These are phyloP conservation scores for Lumbricus terrestris DNA, from an alignment of 2,888 invertebrate genomes.

Conservation along the genomic window DNA sequence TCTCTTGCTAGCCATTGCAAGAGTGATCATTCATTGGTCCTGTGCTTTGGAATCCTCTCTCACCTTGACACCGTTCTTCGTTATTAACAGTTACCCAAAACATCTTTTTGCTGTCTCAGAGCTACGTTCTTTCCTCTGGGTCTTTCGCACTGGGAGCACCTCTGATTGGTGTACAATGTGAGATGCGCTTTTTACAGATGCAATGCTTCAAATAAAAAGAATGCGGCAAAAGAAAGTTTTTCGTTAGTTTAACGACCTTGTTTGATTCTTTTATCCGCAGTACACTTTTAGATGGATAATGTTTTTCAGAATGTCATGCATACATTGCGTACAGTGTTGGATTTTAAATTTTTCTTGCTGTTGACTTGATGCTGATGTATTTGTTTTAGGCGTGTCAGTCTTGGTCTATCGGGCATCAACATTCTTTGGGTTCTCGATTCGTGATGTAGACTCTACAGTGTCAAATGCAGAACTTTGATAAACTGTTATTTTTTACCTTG, in stretches of 20 bases:
- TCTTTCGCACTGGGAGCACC: too few relatives aligned
- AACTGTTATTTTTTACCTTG: background rate
- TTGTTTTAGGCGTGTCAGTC: conserved; percentile 66
- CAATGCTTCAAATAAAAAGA: background rate
- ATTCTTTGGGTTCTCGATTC: conserved; percentile 62
- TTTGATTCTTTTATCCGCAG: background rate
- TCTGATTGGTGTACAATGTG: too few relatives aligned
- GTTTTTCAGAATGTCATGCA: background rate
- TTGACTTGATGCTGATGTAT: conserved; percentile 11
- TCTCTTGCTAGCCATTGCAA: background rate
- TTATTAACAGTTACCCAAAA: too few relatives aligned
- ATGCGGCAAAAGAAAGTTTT: background rate
- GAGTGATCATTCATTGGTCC: too few relatives aligned
- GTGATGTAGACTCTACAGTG: background rate
- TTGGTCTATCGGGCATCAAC: conserved; percentile 79
- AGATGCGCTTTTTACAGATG: too few relatives aligned
- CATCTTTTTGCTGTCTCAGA: too few relatives aligned
- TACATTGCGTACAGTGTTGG: background rate
- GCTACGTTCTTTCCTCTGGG: too few relatives aligned
- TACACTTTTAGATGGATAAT: background rate
- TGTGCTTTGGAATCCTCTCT: too few relatives aligned
- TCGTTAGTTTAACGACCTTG: background rate
- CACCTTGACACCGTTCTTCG: too few relatives aligned
- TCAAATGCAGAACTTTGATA: background rate
- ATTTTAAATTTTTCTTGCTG: background rate